Conservation (phyloP, 2,888 invertebrate genomes). For the Gymnoscelis rufifasciata region DNA sequence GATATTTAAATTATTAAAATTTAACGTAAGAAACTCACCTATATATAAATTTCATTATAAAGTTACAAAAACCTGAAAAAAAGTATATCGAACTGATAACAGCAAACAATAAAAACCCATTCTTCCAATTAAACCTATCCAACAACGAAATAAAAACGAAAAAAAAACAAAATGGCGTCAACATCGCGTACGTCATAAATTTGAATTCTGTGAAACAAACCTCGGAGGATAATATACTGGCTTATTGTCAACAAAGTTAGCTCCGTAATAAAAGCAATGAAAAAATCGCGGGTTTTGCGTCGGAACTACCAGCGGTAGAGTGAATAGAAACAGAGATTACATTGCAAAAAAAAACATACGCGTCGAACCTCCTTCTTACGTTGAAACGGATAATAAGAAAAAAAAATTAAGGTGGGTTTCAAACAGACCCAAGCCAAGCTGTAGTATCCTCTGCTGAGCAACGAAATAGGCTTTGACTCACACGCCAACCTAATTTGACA, state of each 20-base stretch:
- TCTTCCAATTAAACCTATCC: neutral
- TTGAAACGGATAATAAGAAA: no score
- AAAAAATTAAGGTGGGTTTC: neutral
- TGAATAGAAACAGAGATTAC: neutral
- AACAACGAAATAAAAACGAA: slow-evolving; percentile 10
- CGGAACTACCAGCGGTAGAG: slow-evolving; percentile 37
- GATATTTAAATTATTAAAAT: no score
- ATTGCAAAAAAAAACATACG: neutral
- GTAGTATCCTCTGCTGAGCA: no score
- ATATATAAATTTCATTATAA: no score
- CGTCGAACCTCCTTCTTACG: no score
- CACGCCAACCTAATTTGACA: no score
- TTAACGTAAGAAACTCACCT: no score
- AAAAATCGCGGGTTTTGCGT: slow-evolving; percentile 62
- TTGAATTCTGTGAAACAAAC: slow-evolving; percentile 65
- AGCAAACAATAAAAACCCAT: no score
- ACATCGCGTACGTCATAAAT: slow-evolving; percentile 66
- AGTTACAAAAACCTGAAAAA: no score
- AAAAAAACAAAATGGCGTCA: slow-evolving; percentile 31
- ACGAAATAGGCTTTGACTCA: no score
- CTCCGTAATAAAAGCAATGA: slow-evolving; percentile 50
- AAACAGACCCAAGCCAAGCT: no score
- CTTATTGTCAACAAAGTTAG: slow-evolving; percentile 63
- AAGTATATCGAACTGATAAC: no score
- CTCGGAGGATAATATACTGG: slow-evolving; percentile 62